Conservation (phyloP, 2,797 vertebrate species). For the Cyprinella venusta region DNA sequence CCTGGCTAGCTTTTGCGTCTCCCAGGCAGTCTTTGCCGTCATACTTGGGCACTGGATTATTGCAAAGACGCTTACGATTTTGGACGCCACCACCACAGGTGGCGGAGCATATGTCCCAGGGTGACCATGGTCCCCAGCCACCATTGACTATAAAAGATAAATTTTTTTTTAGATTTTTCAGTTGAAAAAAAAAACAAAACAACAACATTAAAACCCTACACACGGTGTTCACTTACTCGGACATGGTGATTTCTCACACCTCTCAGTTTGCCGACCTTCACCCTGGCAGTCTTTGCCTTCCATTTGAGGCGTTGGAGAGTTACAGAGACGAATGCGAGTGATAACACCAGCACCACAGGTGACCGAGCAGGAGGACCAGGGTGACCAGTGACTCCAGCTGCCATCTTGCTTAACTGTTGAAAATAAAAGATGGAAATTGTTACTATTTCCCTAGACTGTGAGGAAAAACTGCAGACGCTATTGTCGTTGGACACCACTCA, state of each 20-base stretch:
- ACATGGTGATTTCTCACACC: constrained; percentile 88
- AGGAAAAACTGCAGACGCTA: constrained; percentile 15
- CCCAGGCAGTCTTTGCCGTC: constrained; percentile 93
- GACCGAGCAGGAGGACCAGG: constrained; percentile 97
- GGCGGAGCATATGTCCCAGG: constrained; percentile 88
- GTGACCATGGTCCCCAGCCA: constrained; percentile 97
- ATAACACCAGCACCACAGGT: constrained; percentile 91
- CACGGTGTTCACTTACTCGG: constrained; percentile 83
- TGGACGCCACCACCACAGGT: constrained; percentile 92
- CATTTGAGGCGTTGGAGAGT: constrained; percentile 95
- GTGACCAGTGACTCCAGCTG: constrained; percentile 98
- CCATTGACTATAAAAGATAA: constrained; percentile 84
- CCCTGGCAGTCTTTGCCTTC: constrained; percentile 91
- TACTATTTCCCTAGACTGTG: background rate
- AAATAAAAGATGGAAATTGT: constrained; percentile 17
- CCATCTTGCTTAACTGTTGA: constrained; percentile 94
- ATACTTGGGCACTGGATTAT: constrained; percentile 87
- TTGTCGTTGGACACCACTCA: constrained; percentile 73
- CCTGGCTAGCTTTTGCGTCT: constrained; percentile 81
- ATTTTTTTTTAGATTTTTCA: background rate
- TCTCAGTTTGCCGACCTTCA: constrained; percentile 89
- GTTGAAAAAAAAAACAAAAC: background rate
- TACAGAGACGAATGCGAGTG: constrained; percentile 97
- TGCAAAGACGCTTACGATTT: constrained; percentile 90
- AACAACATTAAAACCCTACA: background rate